Evolutionary conservation across 2,797 vertebrate species (phyloP).

Genomic region (Squalus acanthias): DNA sequence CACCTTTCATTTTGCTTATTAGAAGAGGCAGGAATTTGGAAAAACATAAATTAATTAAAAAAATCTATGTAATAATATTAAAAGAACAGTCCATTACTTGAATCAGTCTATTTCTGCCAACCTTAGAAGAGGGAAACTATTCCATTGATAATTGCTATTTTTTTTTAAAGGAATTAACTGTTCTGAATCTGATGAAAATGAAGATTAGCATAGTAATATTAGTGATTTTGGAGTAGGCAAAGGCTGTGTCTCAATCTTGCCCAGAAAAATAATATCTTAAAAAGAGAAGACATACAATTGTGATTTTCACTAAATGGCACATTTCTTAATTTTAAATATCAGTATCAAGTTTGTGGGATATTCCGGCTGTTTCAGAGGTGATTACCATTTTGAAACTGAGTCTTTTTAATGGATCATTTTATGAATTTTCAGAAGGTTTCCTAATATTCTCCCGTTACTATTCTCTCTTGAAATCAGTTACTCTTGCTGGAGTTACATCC

Average conservation of each 20-base stretch:
- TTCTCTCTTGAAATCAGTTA: background rate
- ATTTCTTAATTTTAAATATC: background rate
- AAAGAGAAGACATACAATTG: background rate
- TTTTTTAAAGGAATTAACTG: background rate
- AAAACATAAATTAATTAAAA: background rate
- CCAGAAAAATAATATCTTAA: background rate
- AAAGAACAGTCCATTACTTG: background rate
- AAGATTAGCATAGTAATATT: background rate
- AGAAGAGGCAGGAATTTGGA: no score
- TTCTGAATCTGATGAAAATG: background rate
- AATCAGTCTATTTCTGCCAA: background rate
- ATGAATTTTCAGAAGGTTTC: background rate
- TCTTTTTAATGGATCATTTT: background rate
- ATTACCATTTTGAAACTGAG: background rate
- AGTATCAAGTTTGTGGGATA: background rate
- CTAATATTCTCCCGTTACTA: no score
- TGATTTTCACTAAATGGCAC: no score
- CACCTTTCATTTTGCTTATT: background rate
- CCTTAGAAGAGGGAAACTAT: background rate
- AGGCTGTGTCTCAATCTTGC: background rate
- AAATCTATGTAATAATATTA: background rate
- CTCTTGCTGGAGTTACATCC: no score
- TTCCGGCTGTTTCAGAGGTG: background rate
- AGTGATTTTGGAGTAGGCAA: background rate
- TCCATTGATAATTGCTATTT: no score